phyloP scores from a whole-genome alignment of 1,140 invertebrate genomes.

The Drosophila baimaii region DNA sequence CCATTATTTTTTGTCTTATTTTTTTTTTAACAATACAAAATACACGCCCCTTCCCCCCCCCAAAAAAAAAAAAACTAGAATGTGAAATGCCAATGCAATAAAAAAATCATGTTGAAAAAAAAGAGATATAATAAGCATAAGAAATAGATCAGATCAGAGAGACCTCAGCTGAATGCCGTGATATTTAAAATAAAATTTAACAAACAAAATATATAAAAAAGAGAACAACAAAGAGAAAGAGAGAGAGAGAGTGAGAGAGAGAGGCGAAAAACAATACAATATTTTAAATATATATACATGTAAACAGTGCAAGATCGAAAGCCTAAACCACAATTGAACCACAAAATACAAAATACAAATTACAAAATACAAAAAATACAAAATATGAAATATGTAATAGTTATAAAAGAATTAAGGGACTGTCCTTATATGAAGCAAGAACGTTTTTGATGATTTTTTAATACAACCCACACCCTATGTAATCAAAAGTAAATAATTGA shows the following conservation, averaged over 20 bases:
- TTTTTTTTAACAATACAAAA: constrained; percentile 9
- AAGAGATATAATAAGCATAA: constrained; percentile 51
- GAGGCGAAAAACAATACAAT: constrained; percentile 46
- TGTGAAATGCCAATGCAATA: constrained; percentile 46
- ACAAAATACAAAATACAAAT: constrained; percentile 19
- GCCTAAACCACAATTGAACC: constrained; percentile 26
- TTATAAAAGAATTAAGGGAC: constrained; percentile 13
- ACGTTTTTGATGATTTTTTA: too few species aligned
- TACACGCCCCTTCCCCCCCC: background rate
- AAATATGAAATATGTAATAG: constrained; percentile 33
- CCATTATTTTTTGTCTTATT: constrained; percentile 8
- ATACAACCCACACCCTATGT: too few species aligned
- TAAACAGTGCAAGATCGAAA: constrained; percentile 20
- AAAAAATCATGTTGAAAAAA: constrained; percentile 34
- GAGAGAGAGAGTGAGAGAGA: background rate
- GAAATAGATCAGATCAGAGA: constrained; percentile 76
- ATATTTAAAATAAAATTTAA: constrained; percentile 78
- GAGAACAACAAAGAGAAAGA: background rate
- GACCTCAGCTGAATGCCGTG: constrained; percentile 84
- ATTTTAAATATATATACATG: constrained; percentile 37
- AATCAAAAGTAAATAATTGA: too few species aligned
- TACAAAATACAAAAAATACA: background rate
- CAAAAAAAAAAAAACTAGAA: constrained; percentile 20
- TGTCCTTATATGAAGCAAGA: too few species aligned
- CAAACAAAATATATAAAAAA: constrained; percentile 23